Percentiles rank a stretch among this genome's conserved stretches.
Conservation (phyloP, 2,888 invertebrate genomes). For the Plebejus anna region DNA sequence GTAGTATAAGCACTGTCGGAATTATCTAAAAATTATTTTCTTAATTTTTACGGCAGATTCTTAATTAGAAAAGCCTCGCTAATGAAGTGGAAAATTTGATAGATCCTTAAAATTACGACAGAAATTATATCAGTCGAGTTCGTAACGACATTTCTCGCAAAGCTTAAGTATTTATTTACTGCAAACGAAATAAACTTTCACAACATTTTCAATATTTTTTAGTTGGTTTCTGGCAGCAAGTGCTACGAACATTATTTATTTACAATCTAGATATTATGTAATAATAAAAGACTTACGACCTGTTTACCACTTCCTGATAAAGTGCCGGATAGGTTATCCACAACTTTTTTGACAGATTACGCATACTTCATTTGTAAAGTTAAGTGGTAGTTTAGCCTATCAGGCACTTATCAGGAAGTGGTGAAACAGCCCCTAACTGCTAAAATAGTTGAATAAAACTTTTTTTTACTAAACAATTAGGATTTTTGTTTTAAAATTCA, state of each 20-base stretch:
- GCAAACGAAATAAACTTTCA: not conserved
- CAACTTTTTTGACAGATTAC: too few relatives aligned
- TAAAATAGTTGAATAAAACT: not conserved
- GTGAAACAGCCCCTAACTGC: not conserved
- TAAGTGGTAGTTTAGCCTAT: too few relatives aligned
- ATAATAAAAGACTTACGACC: too few relatives aligned
- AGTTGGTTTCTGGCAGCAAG: not conserved
- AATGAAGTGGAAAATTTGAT: not conserved
- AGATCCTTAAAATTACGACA: slow-evolving; percentile 6
- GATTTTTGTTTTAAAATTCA: not conserved
- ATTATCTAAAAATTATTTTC: not conserved
- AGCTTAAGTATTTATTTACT: not conserved
- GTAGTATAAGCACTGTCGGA: not conserved
- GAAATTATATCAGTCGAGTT: not conserved
- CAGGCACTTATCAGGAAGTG: too few relatives aligned
- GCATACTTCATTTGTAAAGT: too few relatives aligned
- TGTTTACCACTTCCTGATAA: too few relatives aligned
- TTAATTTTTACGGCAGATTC: not conserved
- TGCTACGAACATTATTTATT: not conserved
- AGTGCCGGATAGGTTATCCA: too few relatives aligned
- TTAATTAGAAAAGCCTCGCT: slow-evolving; percentile 9
- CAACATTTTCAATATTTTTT: not conserved
- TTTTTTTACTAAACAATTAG: too few relatives aligned
- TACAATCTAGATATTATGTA: not conserved
- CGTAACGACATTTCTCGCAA: not conserved